Percentiles rank a stretch among this genome's conserved stretches.
Evolutionary conservation across 2,797 vertebrate genomes (phyloP).

Genomic region (Centropyge bicolor): DNA sequence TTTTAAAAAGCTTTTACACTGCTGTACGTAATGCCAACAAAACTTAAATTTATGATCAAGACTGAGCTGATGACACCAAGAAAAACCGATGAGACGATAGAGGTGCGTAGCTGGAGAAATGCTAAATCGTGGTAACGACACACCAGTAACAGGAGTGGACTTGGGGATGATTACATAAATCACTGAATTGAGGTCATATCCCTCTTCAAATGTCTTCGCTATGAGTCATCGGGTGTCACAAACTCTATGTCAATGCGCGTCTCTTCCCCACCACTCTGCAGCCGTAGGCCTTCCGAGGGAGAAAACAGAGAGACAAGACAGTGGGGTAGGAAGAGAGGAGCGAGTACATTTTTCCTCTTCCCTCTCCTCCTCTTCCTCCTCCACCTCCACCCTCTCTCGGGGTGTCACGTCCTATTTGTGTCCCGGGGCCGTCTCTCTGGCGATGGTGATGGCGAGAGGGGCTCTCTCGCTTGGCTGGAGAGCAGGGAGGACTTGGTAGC

Average conservation of each 20-base stretch:
- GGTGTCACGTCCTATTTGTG: constrained; percentile 83
- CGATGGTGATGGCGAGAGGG: constrained; percentile 65
- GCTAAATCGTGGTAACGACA: constrained; percentile 9
- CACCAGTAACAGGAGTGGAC: constrained; percentile 40
- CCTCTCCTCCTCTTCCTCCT: constrained; percentile 29
- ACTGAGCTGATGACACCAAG: background rate
- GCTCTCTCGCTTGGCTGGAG: constrained; percentile 80
- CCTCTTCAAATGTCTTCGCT: constrained; percentile 74
- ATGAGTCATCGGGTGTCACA: constrained; percentile 80
- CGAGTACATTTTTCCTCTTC: constrained; percentile 53
- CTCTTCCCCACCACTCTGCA: constrained; percentile 64
- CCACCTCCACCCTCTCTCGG: constrained; percentile 74
- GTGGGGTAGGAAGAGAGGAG: constrained; percentile 59
- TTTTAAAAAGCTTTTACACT: background rate
- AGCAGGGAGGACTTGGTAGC: constrained; percentile 72
- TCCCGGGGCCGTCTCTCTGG: constrained; percentile 75
- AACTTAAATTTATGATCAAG: constrained; percentile 2
- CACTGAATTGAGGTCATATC: constrained; percentile 71
- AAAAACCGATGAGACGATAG: background rate
- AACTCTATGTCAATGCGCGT: constrained; percentile 66
- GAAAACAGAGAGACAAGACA: constrained; percentile 53
- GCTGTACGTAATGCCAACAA: constrained; percentile 4
- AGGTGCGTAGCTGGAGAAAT: background rate
- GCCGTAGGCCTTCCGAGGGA: constrained; percentile 66
- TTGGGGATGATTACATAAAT: constrained; percentile 74